Percentiles rank a stretch among this genome's conserved stretches.
Evolutionary conservation across 2,113 vertebrate genomes (phyloP).

Genomic region (Pongo abelii): DNA sequence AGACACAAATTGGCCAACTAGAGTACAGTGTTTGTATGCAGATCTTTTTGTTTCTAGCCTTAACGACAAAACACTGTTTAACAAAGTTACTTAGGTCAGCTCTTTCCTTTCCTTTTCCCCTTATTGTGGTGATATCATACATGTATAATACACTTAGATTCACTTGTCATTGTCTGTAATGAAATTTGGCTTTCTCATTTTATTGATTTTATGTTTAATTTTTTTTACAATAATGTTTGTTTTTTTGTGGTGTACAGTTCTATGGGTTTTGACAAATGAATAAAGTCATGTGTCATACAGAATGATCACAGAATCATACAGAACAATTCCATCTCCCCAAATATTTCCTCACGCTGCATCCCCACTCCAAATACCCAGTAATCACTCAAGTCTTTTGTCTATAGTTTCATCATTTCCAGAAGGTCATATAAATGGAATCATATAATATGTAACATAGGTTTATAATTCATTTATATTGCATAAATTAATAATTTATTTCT

Average conservation of each 20-base stretch:
- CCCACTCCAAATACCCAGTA: background rate
- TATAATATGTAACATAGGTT: background rate
- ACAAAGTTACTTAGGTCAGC: background rate
- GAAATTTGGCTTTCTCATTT: background rate
- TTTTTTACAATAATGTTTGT: background rate
- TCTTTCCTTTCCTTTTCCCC: background rate
- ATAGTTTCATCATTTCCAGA: background rate
- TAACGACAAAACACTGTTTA: background rate
- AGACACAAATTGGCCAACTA: background rate
- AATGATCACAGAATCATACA: background rate
- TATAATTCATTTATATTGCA: background rate
- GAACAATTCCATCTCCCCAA: background rate
- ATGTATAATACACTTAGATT: background rate
- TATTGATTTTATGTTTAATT: background rate
- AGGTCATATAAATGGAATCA: background rate
- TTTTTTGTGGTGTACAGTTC: background rate
- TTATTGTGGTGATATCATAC: background rate
- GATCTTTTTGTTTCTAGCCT: background rate
- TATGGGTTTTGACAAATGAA: background rate
- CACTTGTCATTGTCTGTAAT: background rate
- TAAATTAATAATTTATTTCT: background rate
- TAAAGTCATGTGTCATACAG: background rate
- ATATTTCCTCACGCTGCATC: background rate
- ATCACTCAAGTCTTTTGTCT: background rate
- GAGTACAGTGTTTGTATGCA: background rate